Conservation (phyloP, 2,888 invertebrate species). For the Harpagoxenus sublaevis region DNA sequence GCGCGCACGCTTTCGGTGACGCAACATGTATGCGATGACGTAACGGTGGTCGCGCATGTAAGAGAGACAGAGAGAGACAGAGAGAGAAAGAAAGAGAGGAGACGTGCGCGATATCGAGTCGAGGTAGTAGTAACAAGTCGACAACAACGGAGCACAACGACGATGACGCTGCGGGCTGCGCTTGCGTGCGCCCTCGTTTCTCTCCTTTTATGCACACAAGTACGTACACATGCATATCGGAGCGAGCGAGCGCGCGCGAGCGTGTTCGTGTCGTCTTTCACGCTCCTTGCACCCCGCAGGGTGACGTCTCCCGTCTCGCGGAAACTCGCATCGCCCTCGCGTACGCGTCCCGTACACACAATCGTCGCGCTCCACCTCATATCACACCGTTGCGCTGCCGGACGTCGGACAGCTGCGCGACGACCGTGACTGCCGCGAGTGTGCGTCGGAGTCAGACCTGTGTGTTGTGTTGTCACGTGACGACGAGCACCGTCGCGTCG, state of each 20-base stretch:
- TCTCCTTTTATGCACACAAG: slow-evolving; percentile 18
- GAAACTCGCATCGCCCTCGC: slow-evolving; percentile 19
- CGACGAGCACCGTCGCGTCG: slow-evolving; percentile 3
- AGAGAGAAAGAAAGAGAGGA: slow-evolving; percentile 29
- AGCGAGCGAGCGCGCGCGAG: not conserved
- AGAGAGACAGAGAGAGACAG: not conserved
- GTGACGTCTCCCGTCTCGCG: slow-evolving; percentile 1
- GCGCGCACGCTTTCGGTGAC: slow-evolving; percentile 71
- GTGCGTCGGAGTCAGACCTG: slow-evolving; percentile 22
- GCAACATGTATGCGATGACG: slow-evolving; percentile 71
- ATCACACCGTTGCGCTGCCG: slow-evolving; percentile 8
- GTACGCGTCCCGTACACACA: slow-evolving; percentile 12
- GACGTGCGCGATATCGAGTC: slow-evolving; percentile 63
- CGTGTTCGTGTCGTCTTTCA: slow-evolving; percentile 3
- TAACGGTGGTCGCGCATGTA: slow-evolving; percentile 38
- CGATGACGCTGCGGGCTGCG: slow-evolving; percentile 65
- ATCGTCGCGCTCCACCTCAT: slow-evolving; percentile 24
- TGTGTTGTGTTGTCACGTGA: slow-evolving; percentile 54
- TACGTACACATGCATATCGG: not conserved
- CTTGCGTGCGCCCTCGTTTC: slow-evolving; percentile 71
- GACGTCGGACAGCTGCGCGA: slow-evolving; percentile 32
- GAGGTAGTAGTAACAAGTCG: slow-evolving; percentile 59
- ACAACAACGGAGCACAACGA: slow-evolving; percentile 9
- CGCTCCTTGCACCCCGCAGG: slow-evolving; percentile 16
- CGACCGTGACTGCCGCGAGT: slow-evolving; percentile 45